These are phyloP conservation scores for Atta cephalotes DNA, from an alignment of 1,140 invertebrate species.

Conservation along the genomic window DNA sequence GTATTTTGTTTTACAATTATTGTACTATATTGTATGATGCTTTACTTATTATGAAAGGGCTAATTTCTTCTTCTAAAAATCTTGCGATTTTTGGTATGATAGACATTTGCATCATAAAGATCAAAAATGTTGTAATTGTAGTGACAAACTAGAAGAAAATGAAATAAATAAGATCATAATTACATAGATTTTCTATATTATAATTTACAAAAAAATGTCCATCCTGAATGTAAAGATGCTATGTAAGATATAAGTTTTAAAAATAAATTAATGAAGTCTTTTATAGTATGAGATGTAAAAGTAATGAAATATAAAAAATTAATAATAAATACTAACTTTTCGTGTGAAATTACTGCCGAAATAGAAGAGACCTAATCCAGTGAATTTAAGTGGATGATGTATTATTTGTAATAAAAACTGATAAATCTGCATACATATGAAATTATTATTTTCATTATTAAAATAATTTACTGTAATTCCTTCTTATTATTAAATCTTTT, in stretches of 20 bases:
- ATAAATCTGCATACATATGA: background rate
- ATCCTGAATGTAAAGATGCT: too few relatives aligned
- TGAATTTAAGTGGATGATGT: constrained; percentile 13
- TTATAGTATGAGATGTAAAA: background rate
- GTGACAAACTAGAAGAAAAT: background rate
- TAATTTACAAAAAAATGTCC: too few relatives aligned
- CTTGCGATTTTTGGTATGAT: background rate
- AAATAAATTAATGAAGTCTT: background rate
- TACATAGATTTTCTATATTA: too few relatives aligned
- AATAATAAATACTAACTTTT: constrained; percentile 2
- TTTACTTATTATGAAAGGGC: background rate
- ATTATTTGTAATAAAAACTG: constrained; percentile 22
- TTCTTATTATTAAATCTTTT: background rate
- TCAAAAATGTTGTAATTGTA: background rate
- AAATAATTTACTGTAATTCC: background rate
- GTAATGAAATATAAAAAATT: background rate
- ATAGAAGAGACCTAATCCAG: constrained; percentile 27
- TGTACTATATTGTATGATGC: background rate
- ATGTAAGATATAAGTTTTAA: background rate
- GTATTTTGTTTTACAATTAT: background rate
- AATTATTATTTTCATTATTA: background rate
- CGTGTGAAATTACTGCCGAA: background rate
- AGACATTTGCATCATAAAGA: background rate
- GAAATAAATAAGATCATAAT: background rate
- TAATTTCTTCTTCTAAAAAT: background rate